A percentile compares a stretch with the other conserved stretches of the same genome.
These are phyloP conservation scores for Diplodus puntazzo DNA, from an alignment of 2,797 vertebrate genomes.

Conservation along the genomic window DNA sequence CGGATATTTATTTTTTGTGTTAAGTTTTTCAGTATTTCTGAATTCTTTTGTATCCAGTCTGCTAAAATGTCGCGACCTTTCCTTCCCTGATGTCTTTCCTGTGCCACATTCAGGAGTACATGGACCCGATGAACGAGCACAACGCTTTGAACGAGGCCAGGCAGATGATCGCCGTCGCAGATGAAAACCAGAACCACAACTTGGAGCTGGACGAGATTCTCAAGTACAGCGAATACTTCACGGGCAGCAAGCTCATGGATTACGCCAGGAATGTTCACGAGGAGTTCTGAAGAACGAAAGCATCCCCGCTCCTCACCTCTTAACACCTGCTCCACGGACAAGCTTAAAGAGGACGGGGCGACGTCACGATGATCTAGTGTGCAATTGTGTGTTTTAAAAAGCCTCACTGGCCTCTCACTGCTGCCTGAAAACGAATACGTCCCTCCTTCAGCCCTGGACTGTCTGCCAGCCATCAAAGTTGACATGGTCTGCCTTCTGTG, in stretches of 20 bases:
- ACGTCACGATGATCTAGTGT: constrained; percentile 39
- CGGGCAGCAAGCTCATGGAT: constrained; percentile 98
- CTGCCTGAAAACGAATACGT: constrained; percentile 42
- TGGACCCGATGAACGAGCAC: constrained; percentile 99
- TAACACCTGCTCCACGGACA: constrained; percentile 52
- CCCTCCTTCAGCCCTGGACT: constrained; percentile 33
- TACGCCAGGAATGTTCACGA: constrained; percentile 97
- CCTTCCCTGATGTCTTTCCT: neutral
- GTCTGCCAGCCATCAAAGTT: constrained; percentile 16
- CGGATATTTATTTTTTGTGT: neutral
- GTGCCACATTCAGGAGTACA: constrained; percentile 89
- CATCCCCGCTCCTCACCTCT: neutral
- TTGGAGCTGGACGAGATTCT: constrained; percentile 96
- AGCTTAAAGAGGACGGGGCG: neutral
- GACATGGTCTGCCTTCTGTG: constrained; percentile 44
- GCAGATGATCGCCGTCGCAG: constrained; percentile 98
- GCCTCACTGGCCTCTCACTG: constrained; percentile 38
- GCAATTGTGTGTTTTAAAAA: constrained; percentile 56
- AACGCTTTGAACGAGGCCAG: constrained; percentile 97
- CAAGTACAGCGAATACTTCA: constrained; percentile 98
- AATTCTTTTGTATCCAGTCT: neutral
- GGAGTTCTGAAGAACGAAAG: constrained; percentile 89
- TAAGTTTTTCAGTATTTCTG: neutral
- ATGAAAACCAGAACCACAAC: constrained; percentile 95
- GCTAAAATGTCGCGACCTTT: neutral